Evolutionary conservation across 2,888 invertebrate genomes (phyloP), one percentile per base, ranked within the genome.

Genomic region (Cryptocephalus primarius): DNA sequence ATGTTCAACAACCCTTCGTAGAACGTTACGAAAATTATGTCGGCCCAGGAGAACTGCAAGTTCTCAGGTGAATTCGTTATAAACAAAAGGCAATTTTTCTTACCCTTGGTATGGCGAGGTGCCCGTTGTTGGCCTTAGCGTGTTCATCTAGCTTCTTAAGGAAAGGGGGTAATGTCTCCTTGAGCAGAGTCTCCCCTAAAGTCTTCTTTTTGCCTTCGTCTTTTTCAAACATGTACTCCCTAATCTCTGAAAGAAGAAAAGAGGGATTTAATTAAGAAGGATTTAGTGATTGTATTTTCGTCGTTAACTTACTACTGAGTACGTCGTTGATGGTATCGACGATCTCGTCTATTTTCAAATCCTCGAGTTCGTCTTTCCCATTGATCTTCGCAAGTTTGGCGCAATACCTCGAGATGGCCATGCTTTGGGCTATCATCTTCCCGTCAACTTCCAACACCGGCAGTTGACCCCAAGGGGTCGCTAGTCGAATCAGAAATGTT

Each of bases 381-480:
- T 65, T 67, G 10, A 82, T 63, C 1, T 74, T 74, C 54, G 70
- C 73, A 60, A 78, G 72, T 59, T 74, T 76, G 4, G 77, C 83
- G 39, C 82, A 66, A 62, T 78, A 82, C 22, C 82, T 75, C 32
- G 68, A 60, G 48, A 82, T 78, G 8, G 82, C 75, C 1, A 66
- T 45, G 14, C 77, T 77, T 61, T 82, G 82, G n/a, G 75, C 71
- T 50, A 77, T 66, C 53, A 67, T 59, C 60, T 79, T 79, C 9
- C 79, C 82, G 49, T 80, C 77, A 1, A 81, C 68, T 64, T 78
- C 78, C 43, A 83, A 56, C 0, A 80, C 63, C 0, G 82, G 83
- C 49, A 79, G 62, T 61, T 78, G 77, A 0, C 80, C 79, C 60
- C 77, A 79, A 36, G 80, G 80, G 69, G 73, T 77, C 43, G 70